phyloP scores from a whole-genome alignment of 2,113 vertebrate species.

The Rhegmatorhina hoffmannsi region DNA sequence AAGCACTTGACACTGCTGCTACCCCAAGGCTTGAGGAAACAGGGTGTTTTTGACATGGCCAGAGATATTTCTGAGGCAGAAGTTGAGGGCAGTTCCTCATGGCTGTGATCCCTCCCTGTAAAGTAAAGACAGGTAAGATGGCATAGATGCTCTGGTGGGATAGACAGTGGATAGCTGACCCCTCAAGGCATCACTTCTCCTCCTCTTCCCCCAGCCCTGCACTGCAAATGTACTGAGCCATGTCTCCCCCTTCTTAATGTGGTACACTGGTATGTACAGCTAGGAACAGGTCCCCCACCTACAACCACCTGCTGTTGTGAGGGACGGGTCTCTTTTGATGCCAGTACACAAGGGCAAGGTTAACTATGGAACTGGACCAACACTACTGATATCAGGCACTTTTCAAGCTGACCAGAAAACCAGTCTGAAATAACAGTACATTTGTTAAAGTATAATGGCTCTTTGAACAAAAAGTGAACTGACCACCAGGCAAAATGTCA shows the following conservation, averaged over 20 bases:
- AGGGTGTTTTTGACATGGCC: not conserved
- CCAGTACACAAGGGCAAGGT: not conserved
- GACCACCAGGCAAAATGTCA: not conserved
- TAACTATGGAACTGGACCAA: not conserved
- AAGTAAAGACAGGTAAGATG: not conserved
- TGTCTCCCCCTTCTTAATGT: not conserved
- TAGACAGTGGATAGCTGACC: not conserved
- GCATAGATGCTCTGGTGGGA: not conserved
- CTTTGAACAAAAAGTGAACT: not conserved
- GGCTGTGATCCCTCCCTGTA: not conserved
- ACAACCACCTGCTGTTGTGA: rapidly evolving
- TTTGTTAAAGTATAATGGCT: not conserved
- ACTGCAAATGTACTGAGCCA: not conserved
- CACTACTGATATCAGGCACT: not conserved
- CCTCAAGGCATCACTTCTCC: not conserved
- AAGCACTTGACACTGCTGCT: not conserved
- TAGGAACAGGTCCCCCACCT: not conserved
- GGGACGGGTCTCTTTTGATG: not conserved
- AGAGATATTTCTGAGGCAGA: not conserved
- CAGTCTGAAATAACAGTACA: not conserved
- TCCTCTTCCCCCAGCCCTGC: not conserved
- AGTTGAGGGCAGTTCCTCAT: not conserved
- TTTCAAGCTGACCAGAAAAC: not conserved
- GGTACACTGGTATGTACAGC: too few species aligned
- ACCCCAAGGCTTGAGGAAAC: not conserved